phyloP scores from a whole-genome alignment of 2,888 invertebrate genomes.

The Diarsia mendica region DNA sequence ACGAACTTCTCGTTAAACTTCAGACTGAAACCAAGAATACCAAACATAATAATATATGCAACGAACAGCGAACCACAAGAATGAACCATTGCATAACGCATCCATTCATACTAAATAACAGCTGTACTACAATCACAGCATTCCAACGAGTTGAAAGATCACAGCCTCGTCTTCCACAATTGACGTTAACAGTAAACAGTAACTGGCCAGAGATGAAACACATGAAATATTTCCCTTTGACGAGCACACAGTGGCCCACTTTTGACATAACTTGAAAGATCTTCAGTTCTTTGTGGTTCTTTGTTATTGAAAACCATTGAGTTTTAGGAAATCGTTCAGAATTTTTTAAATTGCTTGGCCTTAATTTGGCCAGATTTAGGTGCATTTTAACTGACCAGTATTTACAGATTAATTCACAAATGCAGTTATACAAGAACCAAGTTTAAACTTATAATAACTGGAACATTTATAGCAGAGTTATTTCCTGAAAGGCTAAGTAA shows the following conservation, averaged over 20 bases:
- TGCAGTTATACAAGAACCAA: background rate
- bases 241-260: background rate
- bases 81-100: background rate
- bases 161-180: constrained; percentile 5
- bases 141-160: constrained; percentile 29
- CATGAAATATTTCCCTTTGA: constrained; percentile 23
- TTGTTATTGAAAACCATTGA: background rate
- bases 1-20: background rate
- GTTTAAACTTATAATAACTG: background rate
- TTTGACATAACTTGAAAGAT: constrained; percentile 8
- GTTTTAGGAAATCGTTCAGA: background rate
- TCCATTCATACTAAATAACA: background rate
- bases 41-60: background rate
- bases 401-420: background rate
- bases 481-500: background rate
- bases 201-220: constrained; percentile 30
- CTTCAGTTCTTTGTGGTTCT: background rate
- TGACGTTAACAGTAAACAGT: constrained; percentile 13
- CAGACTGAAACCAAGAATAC: background rate
- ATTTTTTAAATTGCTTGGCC: background rate
- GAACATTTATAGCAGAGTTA: background rate
- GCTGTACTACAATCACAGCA: constrained; percentile 11
- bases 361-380: background rate
- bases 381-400: background rate
- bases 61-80: background rate